phyloP scores from a whole-genome alignment of 2,888 invertebrate species.

The Augochlorella aurata region DNA sequence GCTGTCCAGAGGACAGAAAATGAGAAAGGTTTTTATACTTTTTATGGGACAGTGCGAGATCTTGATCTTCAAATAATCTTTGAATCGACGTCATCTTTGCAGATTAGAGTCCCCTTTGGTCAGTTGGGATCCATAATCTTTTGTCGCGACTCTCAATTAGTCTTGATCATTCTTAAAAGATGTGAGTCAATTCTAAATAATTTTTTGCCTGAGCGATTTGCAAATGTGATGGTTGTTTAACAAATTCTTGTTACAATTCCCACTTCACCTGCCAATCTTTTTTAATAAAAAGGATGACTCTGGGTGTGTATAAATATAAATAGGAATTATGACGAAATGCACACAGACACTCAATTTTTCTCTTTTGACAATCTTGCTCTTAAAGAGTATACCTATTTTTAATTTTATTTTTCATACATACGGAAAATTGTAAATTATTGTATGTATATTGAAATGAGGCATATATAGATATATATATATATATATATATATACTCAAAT shows the following conservation, averaged over 20 bases:
- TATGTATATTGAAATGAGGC: slow-evolving; percentile 40
- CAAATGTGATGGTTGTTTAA: slow-evolving; percentile 52
- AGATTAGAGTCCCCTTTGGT: slow-evolving; percentile 71
- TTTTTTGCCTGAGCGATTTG: slow-evolving; percentile 52
- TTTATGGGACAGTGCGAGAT: slow-evolving; percentile 27
- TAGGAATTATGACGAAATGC: slow-evolving; percentile 30
- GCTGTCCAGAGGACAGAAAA: slow-evolving; percentile 28
- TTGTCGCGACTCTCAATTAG: slow-evolving; percentile 64
- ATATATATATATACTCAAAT: background rate
- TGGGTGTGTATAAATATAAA: slow-evolving; percentile 23
- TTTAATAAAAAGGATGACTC: slow-evolving; percentile 20
- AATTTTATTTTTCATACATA: slow-evolving; percentile 31
- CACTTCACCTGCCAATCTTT: slow-evolving; percentile 24
- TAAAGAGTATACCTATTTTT: slow-evolving; percentile 32
- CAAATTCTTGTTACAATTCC: slow-evolving; percentile 33
- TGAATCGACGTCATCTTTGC: slow-evolving; percentile 63
- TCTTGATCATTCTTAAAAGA: slow-evolving; percentile 64
- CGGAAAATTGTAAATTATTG: slow-evolving; percentile 40
- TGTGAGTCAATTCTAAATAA: slow-evolving; percentile 68
- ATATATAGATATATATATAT: slow-evolving; percentile 13
- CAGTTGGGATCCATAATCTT: slow-evolving; percentile 70
- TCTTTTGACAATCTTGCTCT: slow-evolving; percentile 27
- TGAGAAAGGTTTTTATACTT: slow-evolving; percentile 23
- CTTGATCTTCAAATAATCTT: slow-evolving; percentile 35
- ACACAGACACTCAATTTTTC: slow-evolving; percentile 20